These are phyloP conservation scores for Bemisia tabaci DNA, from an alignment of 1,140 invertebrate species.

Conservation along the genomic window DNA sequence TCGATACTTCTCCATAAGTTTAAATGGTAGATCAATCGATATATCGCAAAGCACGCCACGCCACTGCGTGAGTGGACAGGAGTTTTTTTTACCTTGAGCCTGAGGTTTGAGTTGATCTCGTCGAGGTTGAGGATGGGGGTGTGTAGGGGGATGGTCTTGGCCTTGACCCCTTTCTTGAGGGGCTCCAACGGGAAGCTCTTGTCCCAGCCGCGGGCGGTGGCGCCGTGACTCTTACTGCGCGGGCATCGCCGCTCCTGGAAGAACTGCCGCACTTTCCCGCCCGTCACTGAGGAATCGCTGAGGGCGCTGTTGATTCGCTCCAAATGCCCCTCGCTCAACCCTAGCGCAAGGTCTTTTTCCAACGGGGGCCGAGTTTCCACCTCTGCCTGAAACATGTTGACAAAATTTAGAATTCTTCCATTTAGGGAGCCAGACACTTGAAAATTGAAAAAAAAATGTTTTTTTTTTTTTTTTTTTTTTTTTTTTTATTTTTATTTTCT, in stretches of 20 bases:
- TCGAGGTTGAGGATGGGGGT: neutral
- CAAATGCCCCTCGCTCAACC: neutral
- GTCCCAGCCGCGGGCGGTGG: constrained; percentile 22
- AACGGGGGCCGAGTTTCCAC: too few relatives aligned
- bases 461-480: too few relatives aligned
- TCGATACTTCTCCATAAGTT: too few relatives aligned
- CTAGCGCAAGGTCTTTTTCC: too few relatives aligned
- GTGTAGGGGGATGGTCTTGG: constrained; percentile 1
- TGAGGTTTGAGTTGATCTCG: neutral
- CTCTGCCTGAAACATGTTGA: too few relatives aligned
- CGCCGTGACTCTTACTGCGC: constrained; percentile 7
- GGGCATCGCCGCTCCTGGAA: constrained; percentile 17
- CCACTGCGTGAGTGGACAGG: neutral
- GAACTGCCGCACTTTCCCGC: constrained; percentile 20
- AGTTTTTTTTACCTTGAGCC: neutral
- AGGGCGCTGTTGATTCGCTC: neutral
- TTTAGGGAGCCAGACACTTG: too few relatives aligned
- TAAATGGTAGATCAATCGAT: too few relatives aligned
- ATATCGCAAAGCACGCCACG: too few relatives aligned
- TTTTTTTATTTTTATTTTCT: too few relatives aligned
- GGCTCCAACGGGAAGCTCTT: constrained; percentile 28
- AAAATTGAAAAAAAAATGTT: too few relatives aligned
- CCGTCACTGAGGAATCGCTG: neutral
- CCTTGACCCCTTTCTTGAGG: constrained; percentile 14
- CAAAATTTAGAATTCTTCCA: too few relatives aligned